These are phyloP conservation scores for Boloria euphrosyne DNA, from an alignment of 2,888 invertebrate species.

Conservation along the genomic window DNA sequence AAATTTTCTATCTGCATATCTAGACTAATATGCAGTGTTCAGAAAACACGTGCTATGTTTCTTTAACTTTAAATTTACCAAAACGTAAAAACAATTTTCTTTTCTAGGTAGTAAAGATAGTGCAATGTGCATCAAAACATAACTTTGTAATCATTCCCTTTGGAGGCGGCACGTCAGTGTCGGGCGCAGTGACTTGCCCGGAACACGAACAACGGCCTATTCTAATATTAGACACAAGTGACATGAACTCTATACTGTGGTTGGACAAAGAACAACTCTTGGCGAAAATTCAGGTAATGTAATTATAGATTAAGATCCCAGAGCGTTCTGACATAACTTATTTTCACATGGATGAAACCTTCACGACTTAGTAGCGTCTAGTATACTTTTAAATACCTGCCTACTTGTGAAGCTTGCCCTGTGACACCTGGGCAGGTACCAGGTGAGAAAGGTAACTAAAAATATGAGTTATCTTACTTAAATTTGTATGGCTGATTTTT, in stretches of 20 bases:
- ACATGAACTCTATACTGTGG: conserved; percentile 98
- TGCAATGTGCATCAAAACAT: conserved; percentile 87
- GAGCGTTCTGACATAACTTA: too few species aligned
- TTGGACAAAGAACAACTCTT: conserved; percentile 85
- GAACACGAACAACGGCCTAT: conserved; percentile 86
- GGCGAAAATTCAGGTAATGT: conserved; percentile 67
- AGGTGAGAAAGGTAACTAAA: too few species aligned
- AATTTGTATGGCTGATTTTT: too few species aligned
- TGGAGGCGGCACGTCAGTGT: conserved; percentile 97
- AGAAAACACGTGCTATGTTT: background rate
- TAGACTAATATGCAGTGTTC: too few species aligned
- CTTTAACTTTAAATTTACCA: background rate
- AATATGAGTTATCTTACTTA: too few species aligned
- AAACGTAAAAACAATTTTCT: background rate
- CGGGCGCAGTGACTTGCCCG: conserved; percentile 94
- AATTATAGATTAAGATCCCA: too few species aligned
- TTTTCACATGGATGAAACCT: too few species aligned
- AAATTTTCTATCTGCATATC: too few species aligned
- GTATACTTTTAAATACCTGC: too few species aligned
- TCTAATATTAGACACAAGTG: conserved; percentile 94
- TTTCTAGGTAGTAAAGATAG: conserved; percentile 86
- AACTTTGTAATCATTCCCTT: conserved; percentile 94
- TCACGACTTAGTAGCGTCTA: too few species aligned
- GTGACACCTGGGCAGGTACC: too few species aligned
- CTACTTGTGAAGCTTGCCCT: too few species aligned